Conservation (phyloP, 2,797 vertebrate genomes). For the Hippocampus kuda region DNA sequence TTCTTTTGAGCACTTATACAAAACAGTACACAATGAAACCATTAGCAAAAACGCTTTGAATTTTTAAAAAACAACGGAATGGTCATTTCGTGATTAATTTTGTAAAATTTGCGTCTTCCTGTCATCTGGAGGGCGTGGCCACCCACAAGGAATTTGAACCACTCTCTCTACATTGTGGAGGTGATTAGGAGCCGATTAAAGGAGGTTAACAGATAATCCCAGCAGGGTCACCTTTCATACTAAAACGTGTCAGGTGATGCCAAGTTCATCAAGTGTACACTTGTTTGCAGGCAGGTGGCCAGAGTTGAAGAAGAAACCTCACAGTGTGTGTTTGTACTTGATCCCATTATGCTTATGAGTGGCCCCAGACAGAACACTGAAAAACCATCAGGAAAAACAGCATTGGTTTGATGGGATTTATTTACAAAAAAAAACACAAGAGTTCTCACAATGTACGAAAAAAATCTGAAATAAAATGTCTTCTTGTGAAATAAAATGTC, state of each 20-base stretch:
- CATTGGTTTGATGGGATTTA: constrained; percentile 39
- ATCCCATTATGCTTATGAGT: neutral
- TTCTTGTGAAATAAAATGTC: neutral
- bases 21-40: neutral
- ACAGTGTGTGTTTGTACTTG: neutral
- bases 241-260: constrained; percentile 1
- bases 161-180: neutral
- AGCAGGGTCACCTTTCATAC: constrained; percentile 2
- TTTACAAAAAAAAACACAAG: constrained; percentile 57
- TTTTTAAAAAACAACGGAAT: neutral
- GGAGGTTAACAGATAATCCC: constrained; percentile 4
- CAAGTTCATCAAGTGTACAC: neutral
- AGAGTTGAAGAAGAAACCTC: neutral
- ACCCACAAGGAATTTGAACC: neutral
- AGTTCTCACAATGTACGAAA: neutral
- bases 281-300: neutral
- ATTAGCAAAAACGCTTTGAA: neutral
- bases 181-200: neutral
- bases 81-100: neutral
- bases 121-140: neutral
- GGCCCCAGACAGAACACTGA: neutral
- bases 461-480: neutral
- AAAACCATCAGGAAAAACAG: neutral
- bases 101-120: neutral
- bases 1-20: neutral